Evolutionary conservation across 2,113 vertebrate species (phyloP).

Genomic region (Diadophis punctatus): DNA sequence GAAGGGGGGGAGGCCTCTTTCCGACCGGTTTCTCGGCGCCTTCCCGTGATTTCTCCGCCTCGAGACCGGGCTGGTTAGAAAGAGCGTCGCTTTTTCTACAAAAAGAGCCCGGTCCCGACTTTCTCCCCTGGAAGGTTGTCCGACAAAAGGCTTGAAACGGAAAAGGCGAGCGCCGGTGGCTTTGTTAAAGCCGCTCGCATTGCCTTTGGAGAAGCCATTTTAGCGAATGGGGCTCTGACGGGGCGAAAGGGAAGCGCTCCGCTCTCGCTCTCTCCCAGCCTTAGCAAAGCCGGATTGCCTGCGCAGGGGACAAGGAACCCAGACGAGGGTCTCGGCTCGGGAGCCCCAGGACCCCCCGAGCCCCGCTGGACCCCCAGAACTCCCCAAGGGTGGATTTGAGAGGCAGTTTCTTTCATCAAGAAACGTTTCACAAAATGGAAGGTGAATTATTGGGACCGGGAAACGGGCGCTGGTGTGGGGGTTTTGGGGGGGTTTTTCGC

Average conservation of each 20-base stretch:
- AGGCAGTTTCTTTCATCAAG: conserved; percentile 78
- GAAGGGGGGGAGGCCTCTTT: conserved; percentile 15
- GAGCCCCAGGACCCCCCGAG: neutral
- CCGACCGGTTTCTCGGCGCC: neutral
- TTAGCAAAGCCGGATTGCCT: too few species aligned
- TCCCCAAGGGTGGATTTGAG: conserved; percentile 62
- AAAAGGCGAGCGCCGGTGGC: too few species aligned
- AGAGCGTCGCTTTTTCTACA: too few species aligned
- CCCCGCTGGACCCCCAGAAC: neutral
- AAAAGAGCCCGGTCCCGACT: too few species aligned
- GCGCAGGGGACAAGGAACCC: neutral
- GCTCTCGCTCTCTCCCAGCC: too few species aligned
- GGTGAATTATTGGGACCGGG: conserved; percentile 72
- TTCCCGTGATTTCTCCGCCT: neutral
- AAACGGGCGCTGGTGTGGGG: conserved; percentile 26
- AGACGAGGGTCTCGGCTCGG: neutral
- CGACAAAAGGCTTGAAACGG: too few species aligned
- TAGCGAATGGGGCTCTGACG: too few species aligned
- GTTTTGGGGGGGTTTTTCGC: neutral
- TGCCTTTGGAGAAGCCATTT: too few species aligned
- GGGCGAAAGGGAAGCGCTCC: too few species aligned
- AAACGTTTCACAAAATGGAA: conserved; percentile 79
- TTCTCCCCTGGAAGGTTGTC: too few species aligned
- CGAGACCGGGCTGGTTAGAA: too few species aligned
- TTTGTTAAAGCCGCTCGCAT: too few species aligned